Evolutionary conservation across 64 coral and sea anemone species (phyloP), one percentile per base, ranked within the genome.

Genomic region (Actinia equina): DNA sequence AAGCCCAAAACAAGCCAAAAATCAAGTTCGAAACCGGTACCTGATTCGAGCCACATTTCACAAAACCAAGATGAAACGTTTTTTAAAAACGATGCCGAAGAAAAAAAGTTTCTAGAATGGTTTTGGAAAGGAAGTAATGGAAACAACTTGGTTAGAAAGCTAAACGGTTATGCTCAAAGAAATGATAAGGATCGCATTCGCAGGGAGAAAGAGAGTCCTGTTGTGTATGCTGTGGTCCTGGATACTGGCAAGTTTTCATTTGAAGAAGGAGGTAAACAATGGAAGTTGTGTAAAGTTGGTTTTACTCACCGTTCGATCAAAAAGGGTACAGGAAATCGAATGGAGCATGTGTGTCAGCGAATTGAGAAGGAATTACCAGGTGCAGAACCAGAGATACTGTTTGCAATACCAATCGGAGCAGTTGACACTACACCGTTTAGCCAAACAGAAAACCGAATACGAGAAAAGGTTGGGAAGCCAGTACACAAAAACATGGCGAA

Each of bases 271-370:
- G 30, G 30, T 37, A 37, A 37, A 1, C 59, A 86, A 64, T 86
- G 84, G 84, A 86, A 86, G 27, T 43, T 86, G 0, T 63, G 57
- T 64, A 86, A 86, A 51, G 61, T 86, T 86, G 84, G 84, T 41
- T 86, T 69, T 86, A 86, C 84, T 69, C 84, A 86, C 1, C 3
- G 11, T 4, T 17, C 41, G n/a, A 86, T 30, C 16, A 55, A 52
- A 41, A 65, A 10, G 44, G 84, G 60, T 52, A 3, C 15, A 86
- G 5, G 17, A 3, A 86, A 69, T 55, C 58, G 84, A 67, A 65
- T 86, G 84, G 84, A 86, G 42, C 37, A 86, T 46, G 60, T 86
- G 43, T 4, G 11, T 43, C 3, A 70, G 2, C 25, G 69, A 64
- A 86, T 86, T 63, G 15, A 20, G 16, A 43, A 2, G 42, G 43